These are phyloP conservation scores for Agrotis exclamationis DNA, from an alignment of 2,888 invertebrate species.

Conservation along the genomic window DNA sequence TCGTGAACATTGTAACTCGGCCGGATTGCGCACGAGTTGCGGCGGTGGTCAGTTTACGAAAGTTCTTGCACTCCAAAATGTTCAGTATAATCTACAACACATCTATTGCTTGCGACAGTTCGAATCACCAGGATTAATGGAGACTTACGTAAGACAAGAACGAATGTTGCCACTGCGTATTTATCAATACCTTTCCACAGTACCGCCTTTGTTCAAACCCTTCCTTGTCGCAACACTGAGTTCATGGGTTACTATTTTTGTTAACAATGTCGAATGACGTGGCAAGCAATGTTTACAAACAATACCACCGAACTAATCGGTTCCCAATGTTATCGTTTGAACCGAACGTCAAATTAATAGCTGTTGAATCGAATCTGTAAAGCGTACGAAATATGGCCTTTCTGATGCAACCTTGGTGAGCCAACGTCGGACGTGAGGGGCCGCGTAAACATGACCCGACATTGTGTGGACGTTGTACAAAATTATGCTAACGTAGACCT, in stretches of 20 bases:
- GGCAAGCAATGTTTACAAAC: slow-evolving; percentile 68
- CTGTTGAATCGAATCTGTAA: slow-evolving; percentile 44
- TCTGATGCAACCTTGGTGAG: slow-evolving; percentile 57
- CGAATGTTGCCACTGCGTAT: slow-evolving; percentile 18
- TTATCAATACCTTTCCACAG: slow-evolving; percentile 30
- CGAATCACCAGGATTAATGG: slow-evolving; percentile 59
- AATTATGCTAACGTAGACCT: slow-evolving; percentile 60
- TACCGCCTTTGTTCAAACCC: slow-evolving; percentile 26
- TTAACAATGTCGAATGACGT: slow-evolving; percentile 62
- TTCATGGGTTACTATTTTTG: slow-evolving; percentile 65
- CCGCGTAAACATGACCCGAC: slow-evolving; percentile 48
- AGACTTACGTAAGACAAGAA: slow-evolving; percentile 48
- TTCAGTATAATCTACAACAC: slow-evolving; percentile 65
- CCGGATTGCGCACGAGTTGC: slow-evolving; percentile 65
- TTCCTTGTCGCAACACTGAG: slow-evolving; percentile 20
- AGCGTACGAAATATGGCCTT: slow-evolving; percentile 62
- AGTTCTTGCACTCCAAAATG: slow-evolving; percentile 63
- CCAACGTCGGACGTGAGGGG: slow-evolving; percentile 46
- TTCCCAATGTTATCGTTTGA: slow-evolving; percentile 53
- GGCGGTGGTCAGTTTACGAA: slow-evolving; percentile 67
- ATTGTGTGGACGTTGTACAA: slow-evolving; percentile 36
- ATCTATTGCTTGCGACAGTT: slow-evolving; percentile 64
- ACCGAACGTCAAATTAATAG: slow-evolving; percentile 57
- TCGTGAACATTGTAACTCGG: slow-evolving; percentile 70
- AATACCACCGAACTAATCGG: slow-evolving; percentile 46